Evolutionary conservation across 1,140 invertebrate genomes (phyloP).

Genomic region (Bombus confusus): DNA sequence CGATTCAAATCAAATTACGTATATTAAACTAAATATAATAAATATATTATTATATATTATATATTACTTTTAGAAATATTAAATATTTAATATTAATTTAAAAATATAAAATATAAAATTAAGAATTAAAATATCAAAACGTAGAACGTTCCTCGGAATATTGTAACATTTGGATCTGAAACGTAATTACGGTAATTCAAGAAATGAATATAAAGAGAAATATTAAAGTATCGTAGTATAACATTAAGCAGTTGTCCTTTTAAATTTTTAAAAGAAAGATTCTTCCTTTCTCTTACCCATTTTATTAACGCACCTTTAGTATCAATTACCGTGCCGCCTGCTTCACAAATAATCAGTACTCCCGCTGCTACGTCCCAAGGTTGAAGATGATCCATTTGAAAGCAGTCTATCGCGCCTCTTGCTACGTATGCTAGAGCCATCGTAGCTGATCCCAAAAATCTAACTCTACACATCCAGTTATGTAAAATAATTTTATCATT

Average conservation of each 20-base stretch:
- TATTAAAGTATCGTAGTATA: too few species aligned
- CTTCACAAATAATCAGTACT: slow-evolving; percentile 88
- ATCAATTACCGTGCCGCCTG: slow-evolving; percentile 88
- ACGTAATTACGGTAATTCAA: too few species aligned
- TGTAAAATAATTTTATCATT: not conserved
- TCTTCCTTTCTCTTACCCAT: not conserved
- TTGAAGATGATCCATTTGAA: slow-evolving; percentile 86
- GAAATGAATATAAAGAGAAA: too few species aligned
- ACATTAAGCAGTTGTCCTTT: too few species aligned
- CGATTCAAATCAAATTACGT: too few species aligned
- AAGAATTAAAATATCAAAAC: too few species aligned
- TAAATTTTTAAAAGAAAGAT: too few species aligned
- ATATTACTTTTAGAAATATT: not conserved
- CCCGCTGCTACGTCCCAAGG: slow-evolving; percentile 89
- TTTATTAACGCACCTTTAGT: slow-evolving; percentile 82
- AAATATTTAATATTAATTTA: too few species aligned
- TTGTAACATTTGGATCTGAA: too few species aligned
- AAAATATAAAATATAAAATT: not conserved
- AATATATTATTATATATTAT: too few species aligned
- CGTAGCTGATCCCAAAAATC: slow-evolving; percentile 88
- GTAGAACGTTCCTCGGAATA: too few species aligned
- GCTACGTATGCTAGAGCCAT: slow-evolving; percentile 88
- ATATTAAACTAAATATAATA: not conserved
- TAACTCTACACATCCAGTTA: slow-evolving; percentile 81
- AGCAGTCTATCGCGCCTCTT: slow-evolving; percentile 86